These are phyloP conservation scores for Drosophila murphyi DNA, from an alignment of 1,140 invertebrate species.

Conservation along the genomic window DNA sequence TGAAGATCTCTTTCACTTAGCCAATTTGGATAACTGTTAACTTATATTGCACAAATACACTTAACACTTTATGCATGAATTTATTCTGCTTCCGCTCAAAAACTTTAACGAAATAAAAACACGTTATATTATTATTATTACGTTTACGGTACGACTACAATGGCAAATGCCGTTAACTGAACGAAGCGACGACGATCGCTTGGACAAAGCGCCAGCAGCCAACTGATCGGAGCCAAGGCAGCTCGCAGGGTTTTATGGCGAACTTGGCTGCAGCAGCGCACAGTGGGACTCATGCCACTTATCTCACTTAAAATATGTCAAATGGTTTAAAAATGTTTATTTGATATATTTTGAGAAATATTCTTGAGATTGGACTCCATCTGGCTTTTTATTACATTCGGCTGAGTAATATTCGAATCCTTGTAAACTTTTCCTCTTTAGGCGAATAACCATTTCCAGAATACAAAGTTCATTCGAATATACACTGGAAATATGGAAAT, in stretches of 20 bases:
- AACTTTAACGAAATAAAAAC: conserved; percentile 42
- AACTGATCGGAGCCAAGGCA: conserved; percentile 67
- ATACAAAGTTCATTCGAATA: too few species aligned
- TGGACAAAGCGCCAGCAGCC: conserved; percentile 59
- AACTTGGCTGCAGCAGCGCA: conserved; percentile 65
- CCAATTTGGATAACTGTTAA: too few species aligned
- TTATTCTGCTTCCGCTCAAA: conserved; percentile 24
- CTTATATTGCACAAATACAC: conserved; percentile 15
- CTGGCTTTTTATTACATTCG: too few species aligned
- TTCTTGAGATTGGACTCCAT: too few species aligned
- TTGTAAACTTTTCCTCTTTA: too few species aligned
- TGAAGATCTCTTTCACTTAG: neutral
- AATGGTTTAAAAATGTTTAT: neutral
- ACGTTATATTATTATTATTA: conserved; percentile 57
- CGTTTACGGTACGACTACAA: conserved; percentile 3
- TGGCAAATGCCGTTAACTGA: conserved; percentile 13
- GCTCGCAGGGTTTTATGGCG: conserved; percentile 70
- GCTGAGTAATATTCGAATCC: too few species aligned
- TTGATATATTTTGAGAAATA: too few species aligned
- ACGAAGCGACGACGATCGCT: conserved; percentile 53
- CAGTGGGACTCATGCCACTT: conserved; percentile 13
- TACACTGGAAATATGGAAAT: too few species aligned
- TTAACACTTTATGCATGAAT: conserved; percentile 12
- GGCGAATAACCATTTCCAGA: too few species aligned
- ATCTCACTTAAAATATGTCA: neutral